Percentiles rank a stretch among this genome's conserved stretches.
Conservation (phyloP, 2,797 vertebrate species). For the Leptoclinus maculatus region DNA sequence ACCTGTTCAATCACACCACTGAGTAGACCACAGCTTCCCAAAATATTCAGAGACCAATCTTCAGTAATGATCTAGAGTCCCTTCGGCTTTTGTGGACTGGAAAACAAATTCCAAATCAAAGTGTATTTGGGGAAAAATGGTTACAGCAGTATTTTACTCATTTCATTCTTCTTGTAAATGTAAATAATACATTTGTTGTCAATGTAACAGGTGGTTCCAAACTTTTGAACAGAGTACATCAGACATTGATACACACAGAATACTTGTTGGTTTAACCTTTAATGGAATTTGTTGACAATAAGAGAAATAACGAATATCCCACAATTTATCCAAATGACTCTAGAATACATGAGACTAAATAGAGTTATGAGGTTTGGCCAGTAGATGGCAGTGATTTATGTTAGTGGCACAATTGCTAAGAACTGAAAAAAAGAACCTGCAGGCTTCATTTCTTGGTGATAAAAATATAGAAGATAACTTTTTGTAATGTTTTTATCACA, state of each 20-base stretch:
- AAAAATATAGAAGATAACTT: not conserved
- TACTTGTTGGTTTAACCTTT: not conserved
- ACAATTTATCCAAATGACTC: not conserved
- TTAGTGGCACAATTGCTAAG: not conserved
- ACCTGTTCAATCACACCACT: not conserved
- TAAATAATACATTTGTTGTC: no score
- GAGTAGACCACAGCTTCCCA: no score
- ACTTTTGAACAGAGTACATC: no score
- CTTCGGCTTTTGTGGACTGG: no score
- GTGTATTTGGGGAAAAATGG: no score
- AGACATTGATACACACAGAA: not conserved
- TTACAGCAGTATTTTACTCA: no score
- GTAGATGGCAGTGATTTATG: conserved; percentile 63
- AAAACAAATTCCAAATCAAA: no score
- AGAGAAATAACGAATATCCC: not conserved
- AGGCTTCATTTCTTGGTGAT: not conserved
- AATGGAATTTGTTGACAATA: not conserved
- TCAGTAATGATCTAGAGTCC: no score
- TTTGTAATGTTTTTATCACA: conserved; percentile 1
- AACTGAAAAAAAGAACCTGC: not conserved
- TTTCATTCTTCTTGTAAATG: no score
- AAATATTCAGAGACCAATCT: not conserved
- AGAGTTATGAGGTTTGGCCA: conserved; percentile 37
- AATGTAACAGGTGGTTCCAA: not conserved
- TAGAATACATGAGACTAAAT: not conserved